Percentiles rank a stretch among this genome's conserved stretches.
phyloP scores from a whole-genome alignment of 2,888 invertebrate genomes.

The Serrognathus titanus region DNA sequence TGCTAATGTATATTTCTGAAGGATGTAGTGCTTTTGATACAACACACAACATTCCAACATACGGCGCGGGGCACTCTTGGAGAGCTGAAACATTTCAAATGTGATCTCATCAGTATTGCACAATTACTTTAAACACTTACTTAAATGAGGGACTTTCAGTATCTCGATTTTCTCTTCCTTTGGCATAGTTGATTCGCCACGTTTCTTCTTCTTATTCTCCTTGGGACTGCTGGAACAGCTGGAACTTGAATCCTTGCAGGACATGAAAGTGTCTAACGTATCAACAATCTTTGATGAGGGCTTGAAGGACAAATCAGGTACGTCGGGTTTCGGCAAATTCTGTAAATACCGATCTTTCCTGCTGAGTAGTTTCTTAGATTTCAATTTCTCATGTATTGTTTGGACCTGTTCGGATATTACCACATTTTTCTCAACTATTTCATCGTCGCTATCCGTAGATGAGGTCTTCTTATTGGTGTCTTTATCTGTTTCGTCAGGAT shows the following conservation, averaged over 20 bases:
- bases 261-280: not conserved
- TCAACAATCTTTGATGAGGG: conserved; percentile 1
- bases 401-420: not conserved
- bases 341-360: conserved; percentile 9
- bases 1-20: conserved; percentile 15
- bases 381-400: not conserved
- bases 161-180: not conserved
- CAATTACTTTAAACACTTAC: not conserved
- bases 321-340: conserved; percentile 4
- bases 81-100: conserved; percentile 1
- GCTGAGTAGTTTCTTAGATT: conserved; percentile 7
- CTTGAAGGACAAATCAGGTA: conserved; percentile 13
- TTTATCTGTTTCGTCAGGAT: not conserved
- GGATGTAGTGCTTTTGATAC: conserved; percentile 11
- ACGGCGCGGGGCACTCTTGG: conserved; percentile 4
- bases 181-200: not conserved
- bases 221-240: not conserved
- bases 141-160: not conserved
- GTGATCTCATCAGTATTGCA: too few relatives aligned
- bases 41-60: not conserved
- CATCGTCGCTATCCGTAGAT: conserved; percentile 1
- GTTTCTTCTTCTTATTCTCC: not conserved
- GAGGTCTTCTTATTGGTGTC: conserved; percentile 3
- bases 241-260: conserved; percentile 6
- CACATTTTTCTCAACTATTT: not conserved